Percentiles rank a stretch among this genome's conserved stretches.
These are phyloP conservation scores for Caenorhabditis afra DNA, from an alignment of 2,888 invertebrate genomes.

Conservation along the genomic window DNA sequence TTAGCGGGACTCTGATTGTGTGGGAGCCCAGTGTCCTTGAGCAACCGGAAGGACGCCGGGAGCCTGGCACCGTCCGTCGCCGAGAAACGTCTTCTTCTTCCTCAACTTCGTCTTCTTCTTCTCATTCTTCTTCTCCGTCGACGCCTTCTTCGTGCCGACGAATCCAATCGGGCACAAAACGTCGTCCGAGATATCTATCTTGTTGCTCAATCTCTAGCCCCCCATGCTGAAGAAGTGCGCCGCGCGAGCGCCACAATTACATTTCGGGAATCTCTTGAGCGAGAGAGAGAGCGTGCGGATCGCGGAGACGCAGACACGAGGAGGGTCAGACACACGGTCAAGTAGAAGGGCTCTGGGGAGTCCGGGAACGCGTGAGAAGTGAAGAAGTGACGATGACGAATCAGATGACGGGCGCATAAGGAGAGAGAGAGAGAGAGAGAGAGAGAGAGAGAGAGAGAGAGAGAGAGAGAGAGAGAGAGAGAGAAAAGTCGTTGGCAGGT, in stretches of 20 bases:
- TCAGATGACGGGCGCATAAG: background rate
- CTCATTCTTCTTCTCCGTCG: too few relatives aligned
- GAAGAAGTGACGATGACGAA: conserved; percentile 16
- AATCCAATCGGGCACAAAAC: too few relatives aligned
- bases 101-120: too few relatives aligned
- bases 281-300: conserved; percentile 9
- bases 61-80: conserved; percentile 25
- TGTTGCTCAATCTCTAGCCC: conserved; percentile 1
- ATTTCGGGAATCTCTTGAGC: conserved; percentile 3
- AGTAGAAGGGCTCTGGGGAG: conserved; percentile 10
- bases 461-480: background rate
- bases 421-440: too few relatives aligned
- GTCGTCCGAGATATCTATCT: conserved; percentile 7
- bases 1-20: conserved; percentile 20
- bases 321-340: conserved; percentile 14
- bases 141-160: too few relatives aligned
- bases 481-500: background rate
- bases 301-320: background rate
- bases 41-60: conserved; percentile 7
- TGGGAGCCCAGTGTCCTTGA: conserved; percentile 16
- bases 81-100: background rate
- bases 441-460: background rate
- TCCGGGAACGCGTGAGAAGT: conserved; percentile 1
- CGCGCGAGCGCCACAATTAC: conserved; percentile 2
- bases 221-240: conserved; percentile 13